Conservation (phyloP, 2,113 vertebrate species). For the Peromyscus leucopus region DNA sequence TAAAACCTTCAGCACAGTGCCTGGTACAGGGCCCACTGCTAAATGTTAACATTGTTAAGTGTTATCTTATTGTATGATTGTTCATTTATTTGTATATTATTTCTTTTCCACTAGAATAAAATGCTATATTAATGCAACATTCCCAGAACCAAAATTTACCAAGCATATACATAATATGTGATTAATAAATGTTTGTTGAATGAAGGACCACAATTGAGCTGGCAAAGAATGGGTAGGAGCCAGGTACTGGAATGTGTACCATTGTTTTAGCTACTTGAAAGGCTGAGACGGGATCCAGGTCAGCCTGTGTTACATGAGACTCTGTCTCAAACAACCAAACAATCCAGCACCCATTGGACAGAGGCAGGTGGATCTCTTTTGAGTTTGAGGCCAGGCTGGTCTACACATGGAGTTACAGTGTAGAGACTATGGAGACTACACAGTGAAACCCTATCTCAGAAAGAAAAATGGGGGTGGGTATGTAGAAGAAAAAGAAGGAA, state of each 20-base stretch:
- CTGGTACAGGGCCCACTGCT: background rate
- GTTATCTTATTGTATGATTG: slow-evolving; percentile 2
- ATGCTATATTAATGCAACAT: background rate
- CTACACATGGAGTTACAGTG: background rate
- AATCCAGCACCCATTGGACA: background rate
- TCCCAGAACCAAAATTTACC: background rate
- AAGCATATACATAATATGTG: background rate
- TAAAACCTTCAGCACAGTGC: background rate
- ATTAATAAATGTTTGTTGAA: slow-evolving; percentile 2
- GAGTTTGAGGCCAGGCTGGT: background rate
- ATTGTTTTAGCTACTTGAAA: background rate
- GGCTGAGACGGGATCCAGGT: background rate
- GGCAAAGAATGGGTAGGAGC: background rate
- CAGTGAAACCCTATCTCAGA: background rate
- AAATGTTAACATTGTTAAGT: slow-evolving; percentile 38
- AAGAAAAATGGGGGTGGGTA: background rate
- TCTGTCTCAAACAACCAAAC: background rate
- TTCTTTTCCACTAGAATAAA: slow-evolving; percentile 49
- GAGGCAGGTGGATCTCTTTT: background rate
- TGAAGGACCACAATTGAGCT: background rate
- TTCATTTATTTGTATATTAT: slow-evolving; percentile 19
- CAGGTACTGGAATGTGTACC: background rate
- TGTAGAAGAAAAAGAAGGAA: background rate
- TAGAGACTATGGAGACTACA: background rate
- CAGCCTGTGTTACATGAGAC: background rate